Evolutionary conservation across 1,140 invertebrate species (phyloP).

Genomic region (Cotesia chilonis): DNA sequence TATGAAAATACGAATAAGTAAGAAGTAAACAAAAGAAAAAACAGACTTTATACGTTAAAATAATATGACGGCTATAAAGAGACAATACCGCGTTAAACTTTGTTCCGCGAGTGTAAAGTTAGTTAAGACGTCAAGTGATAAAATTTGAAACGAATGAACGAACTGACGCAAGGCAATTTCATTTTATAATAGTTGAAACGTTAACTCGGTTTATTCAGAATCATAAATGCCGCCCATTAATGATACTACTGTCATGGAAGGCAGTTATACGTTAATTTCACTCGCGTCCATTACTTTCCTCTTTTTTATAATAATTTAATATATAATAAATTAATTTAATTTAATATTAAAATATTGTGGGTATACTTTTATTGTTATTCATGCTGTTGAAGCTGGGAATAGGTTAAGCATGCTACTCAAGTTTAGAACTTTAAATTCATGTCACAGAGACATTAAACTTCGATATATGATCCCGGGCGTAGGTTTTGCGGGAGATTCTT

Average conservation of each 20-base stretch:
- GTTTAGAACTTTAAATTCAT: constrained; percentile 45
- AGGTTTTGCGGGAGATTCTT: constrained; percentile 44
- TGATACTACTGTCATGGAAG: constrained; percentile 10
- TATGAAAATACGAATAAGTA: too few species aligned
- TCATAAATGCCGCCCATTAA: constrained; percentile 21
- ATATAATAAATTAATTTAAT: too few species aligned
- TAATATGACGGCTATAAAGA: constrained; percentile 32
- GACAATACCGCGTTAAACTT: constrained; percentile 21
- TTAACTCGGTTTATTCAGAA: constrained; percentile 16
- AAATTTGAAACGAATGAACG: constrained; percentile 7
- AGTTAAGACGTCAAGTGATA: constrained; percentile 26
- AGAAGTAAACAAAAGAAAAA: neutral
- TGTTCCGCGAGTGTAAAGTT: constrained; percentile 25
- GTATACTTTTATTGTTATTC: too few species aligned
- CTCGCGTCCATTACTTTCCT: neutral
- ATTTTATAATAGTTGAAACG: constrained; percentile 30
- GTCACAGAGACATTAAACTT: constrained; percentile 44
- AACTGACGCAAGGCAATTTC: constrained; percentile 31
- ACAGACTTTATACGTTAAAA: constrained; percentile 18
- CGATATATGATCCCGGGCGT: constrained; percentile 46
- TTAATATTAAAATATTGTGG: too few species aligned
- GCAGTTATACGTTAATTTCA: constrained; percentile 24
- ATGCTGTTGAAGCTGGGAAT: neutral
- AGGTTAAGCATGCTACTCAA: neutral
- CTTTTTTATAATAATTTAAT: too few species aligned